Percentiles rank a stretch among this genome's conserved stretches.
phyloP scores from a whole-genome alignment of 2,888 invertebrate species.

The Tenodera sinensis region DNA sequence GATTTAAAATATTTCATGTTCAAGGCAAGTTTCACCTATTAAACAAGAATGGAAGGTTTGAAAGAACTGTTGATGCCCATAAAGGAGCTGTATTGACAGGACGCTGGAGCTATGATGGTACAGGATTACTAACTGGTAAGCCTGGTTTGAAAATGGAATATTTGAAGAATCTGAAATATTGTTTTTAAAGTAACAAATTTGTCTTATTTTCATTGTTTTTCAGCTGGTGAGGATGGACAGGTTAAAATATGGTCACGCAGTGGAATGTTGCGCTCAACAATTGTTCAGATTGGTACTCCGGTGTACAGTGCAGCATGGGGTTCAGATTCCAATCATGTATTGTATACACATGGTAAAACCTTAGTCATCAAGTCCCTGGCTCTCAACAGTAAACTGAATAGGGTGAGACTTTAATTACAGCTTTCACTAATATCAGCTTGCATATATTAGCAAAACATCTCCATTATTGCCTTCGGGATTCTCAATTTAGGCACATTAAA shows the following conservation, averaged over 20 bases:
- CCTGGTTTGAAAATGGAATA: neutral
- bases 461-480: no score
- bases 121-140: slow-evolving; percentile 84
- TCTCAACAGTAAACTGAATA: slow-evolving; percentile 49
- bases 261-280: slow-evolving; percentile 87
- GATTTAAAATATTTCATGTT: neutral
- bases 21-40: slow-evolving; percentile 80
- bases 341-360: slow-evolving; percentile 54
- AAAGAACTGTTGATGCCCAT: slow-evolving; percentile 90
- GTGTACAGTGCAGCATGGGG: slow-evolving; percentile 81
- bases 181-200: neutral
- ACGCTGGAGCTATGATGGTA: slow-evolving; percentile 93
- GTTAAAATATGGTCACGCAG: slow-evolving; percentile 97
- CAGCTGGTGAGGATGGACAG: slow-evolving; percentile 94
- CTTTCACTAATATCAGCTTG: neutral
- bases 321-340: slow-evolving; percentile 53
- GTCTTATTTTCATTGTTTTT: neutral
- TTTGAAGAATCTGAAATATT: no score
- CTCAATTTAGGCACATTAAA: no score
- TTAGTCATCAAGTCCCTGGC: slow-evolving; percentile 58
- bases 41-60: slow-evolving; percentile 84
- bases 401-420: neutral
- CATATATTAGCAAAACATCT: no score
- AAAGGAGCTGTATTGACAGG: slow-evolving; percentile 84
- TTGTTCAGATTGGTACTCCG: slow-evolving; percentile 77